Percentiles rank a stretch among this genome's conserved stretches.
Evolutionary conservation across 2,888 invertebrate genomes (phyloP).

Genomic region (Platycnemis pennipes): DNA sequence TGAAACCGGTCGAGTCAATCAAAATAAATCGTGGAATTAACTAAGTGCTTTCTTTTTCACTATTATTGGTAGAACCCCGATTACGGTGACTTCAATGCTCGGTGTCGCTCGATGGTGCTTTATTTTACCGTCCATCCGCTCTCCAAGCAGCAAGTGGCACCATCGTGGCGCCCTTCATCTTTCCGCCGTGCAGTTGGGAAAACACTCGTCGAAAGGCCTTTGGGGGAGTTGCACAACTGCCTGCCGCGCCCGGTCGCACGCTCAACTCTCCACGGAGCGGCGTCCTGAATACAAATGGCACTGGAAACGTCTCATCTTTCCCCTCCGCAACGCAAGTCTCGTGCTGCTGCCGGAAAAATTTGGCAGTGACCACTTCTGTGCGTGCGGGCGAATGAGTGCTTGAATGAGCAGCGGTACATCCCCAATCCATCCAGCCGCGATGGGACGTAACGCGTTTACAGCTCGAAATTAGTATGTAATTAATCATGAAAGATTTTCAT

Average conservation of each 20-base stretch:
- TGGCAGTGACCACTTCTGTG: background rate
- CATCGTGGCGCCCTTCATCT: background rate
- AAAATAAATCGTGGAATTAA: too few species aligned
- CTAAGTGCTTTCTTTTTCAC: too few species aligned
- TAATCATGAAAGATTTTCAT: background rate
- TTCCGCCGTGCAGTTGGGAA: background rate
- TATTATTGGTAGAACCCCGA: too few species aligned
- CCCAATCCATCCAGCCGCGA: background rate
- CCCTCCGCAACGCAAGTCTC: background rate
- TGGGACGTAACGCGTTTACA: background rate
- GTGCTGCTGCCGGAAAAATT: background rate
- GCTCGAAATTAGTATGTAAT: background rate
- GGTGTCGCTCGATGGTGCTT: too few species aligned
- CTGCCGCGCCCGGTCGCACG: background rate
- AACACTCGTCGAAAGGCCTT: background rate
- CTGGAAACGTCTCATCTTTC: background rate
- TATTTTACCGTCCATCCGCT: background rate
- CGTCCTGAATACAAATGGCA: constrained; percentile 11
- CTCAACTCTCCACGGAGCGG: too few species aligned
- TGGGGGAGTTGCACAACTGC: background rate
- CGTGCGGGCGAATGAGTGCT: background rate
- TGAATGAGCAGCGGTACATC: background rate
- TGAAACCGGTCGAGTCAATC: too few species aligned
- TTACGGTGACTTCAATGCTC: too few species aligned
- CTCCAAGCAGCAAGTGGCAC: too few species aligned